phyloP scores from a whole-genome alignment of 2,888 invertebrate species.

The Drosophila subsilvestris region DNA sequence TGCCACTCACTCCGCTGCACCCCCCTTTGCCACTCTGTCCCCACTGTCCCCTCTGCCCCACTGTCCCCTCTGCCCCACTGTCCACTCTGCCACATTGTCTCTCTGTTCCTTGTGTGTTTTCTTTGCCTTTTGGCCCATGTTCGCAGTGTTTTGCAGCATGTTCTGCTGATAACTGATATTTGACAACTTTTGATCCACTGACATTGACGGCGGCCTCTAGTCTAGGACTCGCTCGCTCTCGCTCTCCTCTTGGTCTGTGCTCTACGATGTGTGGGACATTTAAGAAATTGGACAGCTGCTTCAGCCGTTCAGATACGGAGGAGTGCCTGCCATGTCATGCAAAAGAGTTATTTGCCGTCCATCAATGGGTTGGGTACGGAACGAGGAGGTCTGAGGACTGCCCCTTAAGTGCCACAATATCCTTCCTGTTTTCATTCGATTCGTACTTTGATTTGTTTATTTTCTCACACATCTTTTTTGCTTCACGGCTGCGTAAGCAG shows the following conservation, averaged over 20 bases:
- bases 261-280: constrained; percentile 54
- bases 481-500: constrained; percentile 16
- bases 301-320: constrained; percentile 2
- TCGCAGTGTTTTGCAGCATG: constrained; percentile 58
- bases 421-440: constrained; percentile 2
- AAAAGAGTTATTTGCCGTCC: constrained; percentile 40
- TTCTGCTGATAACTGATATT: constrained; percentile 78
- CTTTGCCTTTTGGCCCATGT: constrained; percentile 17
- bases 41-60: too few species aligned
- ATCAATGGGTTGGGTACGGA: neutral
- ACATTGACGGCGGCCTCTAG: constrained; percentile 72
- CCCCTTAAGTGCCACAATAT: neutral
- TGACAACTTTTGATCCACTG: constrained; percentile 80
- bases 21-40: too few species aligned
- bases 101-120: constrained; percentile 9
- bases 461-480: constrained; percentile 20
- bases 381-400: neutral
- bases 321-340: constrained; percentile 33
- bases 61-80: neutral
- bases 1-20: constrained; percentile 29
- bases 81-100: neutral
- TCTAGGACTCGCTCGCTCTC: neutral
- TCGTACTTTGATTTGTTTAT: constrained; percentile 21
- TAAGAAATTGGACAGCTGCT: constrained; percentile 75
- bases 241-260: neutral